Evolutionary conservation across 1,140 invertebrate genomes (phyloP), one percentile per base, ranked within the genome.

Genomic region (Ceratosolen solmsi): DNA sequence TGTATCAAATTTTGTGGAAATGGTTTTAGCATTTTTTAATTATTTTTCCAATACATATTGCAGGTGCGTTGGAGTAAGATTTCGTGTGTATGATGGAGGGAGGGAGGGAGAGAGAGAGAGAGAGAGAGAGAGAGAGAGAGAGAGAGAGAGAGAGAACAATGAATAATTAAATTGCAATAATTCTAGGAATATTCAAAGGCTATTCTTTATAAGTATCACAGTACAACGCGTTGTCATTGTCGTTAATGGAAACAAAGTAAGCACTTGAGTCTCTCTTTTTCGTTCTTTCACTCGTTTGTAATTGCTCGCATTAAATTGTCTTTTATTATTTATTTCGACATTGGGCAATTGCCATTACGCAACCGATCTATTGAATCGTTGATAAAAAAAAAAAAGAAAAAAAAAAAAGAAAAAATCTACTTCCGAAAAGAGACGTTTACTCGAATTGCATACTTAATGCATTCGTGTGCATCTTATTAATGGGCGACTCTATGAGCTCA

Each of bases 81-180:
- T 5, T 13, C 13, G 5, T 7, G 41, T 7, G 41, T 46, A 13
- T 7, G 41, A 56, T 4, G 54, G n/a, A 25, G n/a, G 17, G 54
- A 56, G 54, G 17, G 54, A 56, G 54, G 17, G 54, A 56, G n/a
- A 56, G 54, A 8, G 54, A 56, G 54, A 8, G 54, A 56, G 20
- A 8, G 54, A 56, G 54, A 22, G 20, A 22, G 54, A 25, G 54
- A 25, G 41, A 13, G 41, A 46, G 13, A 46, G 56, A 60, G 8
- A 54, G 5, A 51, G 60, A 51, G 30, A 15, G 15, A 11, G 1
- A 54, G 65, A 33, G 58, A 36, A 46, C n/a, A 38, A 56, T 54
- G 63, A 70, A 70, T 65, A 65, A 79, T 79, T 70, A 13, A 68
- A 79, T 70, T 38, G 76, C 33, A 70, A 79, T 41, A 46, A 56